Base-by-base conservation (phyloP, 2,113 vertebrate species). In the Elephantulus edwardii region DNA sequence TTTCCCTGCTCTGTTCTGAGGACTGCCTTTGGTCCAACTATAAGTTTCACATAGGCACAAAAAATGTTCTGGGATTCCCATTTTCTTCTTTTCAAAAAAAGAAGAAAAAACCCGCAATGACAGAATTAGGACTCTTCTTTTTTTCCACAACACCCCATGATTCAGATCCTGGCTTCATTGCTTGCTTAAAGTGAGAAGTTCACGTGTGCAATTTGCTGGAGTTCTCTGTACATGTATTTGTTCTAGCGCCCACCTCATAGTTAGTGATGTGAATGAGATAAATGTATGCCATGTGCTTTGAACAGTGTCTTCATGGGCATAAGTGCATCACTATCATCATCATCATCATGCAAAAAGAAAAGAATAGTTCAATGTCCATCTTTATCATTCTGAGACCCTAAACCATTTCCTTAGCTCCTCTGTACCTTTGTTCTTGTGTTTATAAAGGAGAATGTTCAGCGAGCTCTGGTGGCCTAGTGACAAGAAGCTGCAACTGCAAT, bases 241-340 rank as follows among this genome's bases (percentile, higher is more conserved):
- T 9, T 26, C 1, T 4, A 56, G 40, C 0, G 3, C 1, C 44
- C 22, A 38, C 28, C 52, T 40, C 77, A 14, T 38, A 44, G 14
- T 58, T 33, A 11, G 9, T 6, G 42, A 26, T 30, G 50, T 74
- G 66, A 30, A 38, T 70, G n/a, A 38, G 38, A 14, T 30, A 6
- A 20, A 20, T 40, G 2, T 1, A 1, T 11, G 2, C 13, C 3
- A 50, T 60, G 44, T 16, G 26, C 46, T 82, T 30, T 2, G 9
- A 28, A 72, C 28, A 48, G 28, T 2, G 0, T 40, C 13, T 30
- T 10, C 24, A 20, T 11, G 6, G 0, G 0, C n/a, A 8, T 4
- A 6, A 35, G 68, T 6, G 12, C 28, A 2, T 35, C 19, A 30
- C 40, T 33, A 38, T 42, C 70, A 12, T 1, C 64, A 40, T 20